Conservation (phyloP, 2,888 invertebrate genomes). For the Trissolcus brochymenae region DNA sequence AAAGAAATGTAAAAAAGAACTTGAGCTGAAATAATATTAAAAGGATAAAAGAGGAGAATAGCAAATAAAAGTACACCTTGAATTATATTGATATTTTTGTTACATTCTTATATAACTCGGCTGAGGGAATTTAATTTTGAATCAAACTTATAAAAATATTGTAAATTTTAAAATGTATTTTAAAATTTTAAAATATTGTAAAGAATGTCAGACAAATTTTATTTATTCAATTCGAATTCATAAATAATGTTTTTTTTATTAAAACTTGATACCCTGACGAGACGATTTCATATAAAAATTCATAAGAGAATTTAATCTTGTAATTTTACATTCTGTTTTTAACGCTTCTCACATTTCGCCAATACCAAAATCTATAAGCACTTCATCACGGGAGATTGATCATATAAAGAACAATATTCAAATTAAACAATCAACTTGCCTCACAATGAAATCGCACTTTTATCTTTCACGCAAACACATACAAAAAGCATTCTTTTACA, state of each 20-base stretch:
- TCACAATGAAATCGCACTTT: not conserved
- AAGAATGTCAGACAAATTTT: too few species aligned
- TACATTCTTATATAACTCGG: not conserved
- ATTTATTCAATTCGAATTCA: not conserved
- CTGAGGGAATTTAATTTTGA: not conserved
- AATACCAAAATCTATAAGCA: constrained; percentile 1
- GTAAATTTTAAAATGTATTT: not conserved
- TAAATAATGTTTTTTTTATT: constrained; percentile 2
- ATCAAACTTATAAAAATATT: not conserved
- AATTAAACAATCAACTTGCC: constrained; percentile 11
- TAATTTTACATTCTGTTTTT: too few species aligned
- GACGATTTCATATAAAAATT: too few species aligned
- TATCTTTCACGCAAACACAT: not conserved
- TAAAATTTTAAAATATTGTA: too few species aligned
- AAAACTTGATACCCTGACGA: too few species aligned
- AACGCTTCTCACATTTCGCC: too few species aligned
- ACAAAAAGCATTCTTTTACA: not conserved
- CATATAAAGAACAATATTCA: constrained; percentile 19
- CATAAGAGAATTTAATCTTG: too few species aligned
- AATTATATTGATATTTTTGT: constrained; percentile 6
- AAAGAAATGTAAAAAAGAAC: constrained; percentile 19
- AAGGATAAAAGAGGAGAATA: constrained; percentile 3
- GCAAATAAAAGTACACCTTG: constrained; percentile 4
- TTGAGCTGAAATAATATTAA: constrained; percentile 11
- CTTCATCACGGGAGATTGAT: constrained; percentile 12